These are phyloP conservation scores for Paradisaea rubra DNA, from an alignment of 2,113 vertebrate genomes.

Conservation along the genomic window DNA sequence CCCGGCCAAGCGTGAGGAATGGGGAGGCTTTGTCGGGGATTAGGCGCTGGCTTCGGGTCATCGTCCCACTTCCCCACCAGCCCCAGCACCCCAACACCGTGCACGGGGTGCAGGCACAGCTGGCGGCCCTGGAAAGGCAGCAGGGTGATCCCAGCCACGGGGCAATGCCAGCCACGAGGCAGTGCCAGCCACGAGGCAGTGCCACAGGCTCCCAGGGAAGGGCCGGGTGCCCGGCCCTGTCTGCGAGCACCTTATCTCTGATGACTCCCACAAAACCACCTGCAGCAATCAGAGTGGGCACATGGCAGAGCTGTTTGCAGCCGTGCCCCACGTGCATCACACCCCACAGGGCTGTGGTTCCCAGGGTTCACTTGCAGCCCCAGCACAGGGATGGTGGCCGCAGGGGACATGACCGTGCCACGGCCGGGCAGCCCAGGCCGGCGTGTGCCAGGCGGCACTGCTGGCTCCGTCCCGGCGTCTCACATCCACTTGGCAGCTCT, in stretches of 20 bases:
- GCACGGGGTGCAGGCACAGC: background rate
- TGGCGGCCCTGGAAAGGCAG: background rate
- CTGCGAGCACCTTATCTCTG: background rate
- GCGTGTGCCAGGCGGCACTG: background rate
- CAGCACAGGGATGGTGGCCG: accelerated
- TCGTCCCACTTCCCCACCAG: background rate
- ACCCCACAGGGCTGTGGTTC: background rate
- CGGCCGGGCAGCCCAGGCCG: background rate
- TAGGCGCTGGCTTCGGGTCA: background rate
- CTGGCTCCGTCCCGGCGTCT: accelerated
- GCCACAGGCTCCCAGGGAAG: background rate
- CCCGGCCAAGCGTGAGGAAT: slow-evolving; percentile 37
- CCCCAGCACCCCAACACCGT: background rate
- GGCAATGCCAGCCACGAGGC: background rate
- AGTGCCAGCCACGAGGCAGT: background rate
- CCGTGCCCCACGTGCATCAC: background rate
- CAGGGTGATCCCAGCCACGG: background rate
- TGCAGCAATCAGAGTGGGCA: background rate
- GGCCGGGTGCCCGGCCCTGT: background rate
- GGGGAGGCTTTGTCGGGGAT: slow-evolving; percentile 35
- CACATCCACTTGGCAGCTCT: background rate
- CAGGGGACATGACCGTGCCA: accelerated
- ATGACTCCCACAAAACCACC: background rate
- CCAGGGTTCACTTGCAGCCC: background rate
- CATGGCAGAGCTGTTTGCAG: background rate